Evolutionary conservation across 2,888 invertebrate genomes (phyloP), one percentile per base, ranked within the genome.

Genomic region (Epinotia demarniana): DNA sequence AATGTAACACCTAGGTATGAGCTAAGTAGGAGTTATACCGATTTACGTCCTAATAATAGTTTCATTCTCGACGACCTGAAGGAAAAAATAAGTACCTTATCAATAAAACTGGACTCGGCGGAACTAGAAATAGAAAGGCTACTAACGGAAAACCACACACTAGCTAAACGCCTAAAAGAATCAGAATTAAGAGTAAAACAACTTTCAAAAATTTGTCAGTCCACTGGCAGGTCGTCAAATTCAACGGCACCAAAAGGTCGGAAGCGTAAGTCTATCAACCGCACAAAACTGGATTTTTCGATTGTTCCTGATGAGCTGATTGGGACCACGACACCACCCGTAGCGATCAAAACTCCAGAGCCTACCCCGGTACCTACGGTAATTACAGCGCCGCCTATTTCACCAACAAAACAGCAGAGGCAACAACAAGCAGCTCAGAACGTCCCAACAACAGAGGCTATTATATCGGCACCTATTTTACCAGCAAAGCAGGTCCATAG

Each of bases 41-140:
- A n/a, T n/a, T n/a, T n/a, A n/a, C n/a, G n/a, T n/a, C n/a, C n/a
- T n/a, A n/a, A n/a, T n/a, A n/a, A 58, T 2, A 58, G 58, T 12
- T 58, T 12, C 58, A 11, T 19, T 3, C 2, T 58, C 0, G 58
- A 58, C 58, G 19, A 58, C 0, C 58, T 58, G 12, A 58, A 19
- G 3, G 58, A 58, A 58, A 58, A 58, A 58, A 57, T 11, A 9
- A 11, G 19, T 1, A 3, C 1, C 11, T 11, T 58, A 12, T 11
- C 58, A 19, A 1, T 19, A 12, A 58, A 58, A 58, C 58, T 58
- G 18, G 19, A 19, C 9, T 19, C 23, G 4, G 58, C 58, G 8
- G 60, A 60, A 19, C 18, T 58, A 3, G 58, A 58, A 58, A 58
- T 58, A 58, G 58, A 58, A 19, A 58, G 19, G 23, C 12, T 58